A percentile compares a stretch with the other conserved stretches of the same genome.
Evolutionary conservation across 1,140 invertebrate genomes (phyloP).

Genomic region (Amyelois transitella): DNA sequence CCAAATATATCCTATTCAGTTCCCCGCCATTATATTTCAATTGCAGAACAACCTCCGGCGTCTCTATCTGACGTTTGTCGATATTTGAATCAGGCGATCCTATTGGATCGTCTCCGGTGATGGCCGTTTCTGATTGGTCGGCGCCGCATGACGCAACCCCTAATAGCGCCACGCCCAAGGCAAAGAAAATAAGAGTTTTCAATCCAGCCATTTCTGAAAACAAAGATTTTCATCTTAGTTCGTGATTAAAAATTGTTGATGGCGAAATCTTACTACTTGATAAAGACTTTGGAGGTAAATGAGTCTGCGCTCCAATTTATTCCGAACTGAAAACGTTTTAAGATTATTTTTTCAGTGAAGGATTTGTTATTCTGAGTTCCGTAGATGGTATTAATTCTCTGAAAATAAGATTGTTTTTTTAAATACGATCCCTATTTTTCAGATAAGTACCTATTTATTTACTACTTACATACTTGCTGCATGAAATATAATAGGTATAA

Average conservation of each 20-base stretch:
- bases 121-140: conserved; percentile 24
- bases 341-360: too few species aligned
- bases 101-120: conserved; percentile 29
- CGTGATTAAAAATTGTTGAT: not conserved
- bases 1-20: conserved; percentile 61
- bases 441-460: too few species aligned
- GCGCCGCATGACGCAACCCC: conserved; percentile 12
- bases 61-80: conserved; percentile 30
- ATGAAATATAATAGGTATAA: too few species aligned
- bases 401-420: too few species aligned
- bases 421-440: too few species aligned
- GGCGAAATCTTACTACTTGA: conserved; percentile 9
- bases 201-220: conserved; percentile 36
- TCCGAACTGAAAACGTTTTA: not conserved
- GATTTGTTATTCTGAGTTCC: too few species aligned
- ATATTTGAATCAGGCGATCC: conserved; percentile 5
- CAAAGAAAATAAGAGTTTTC: conserved; percentile 33
- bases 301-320: not conserved
- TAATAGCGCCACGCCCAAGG: conserved; percentile 34
- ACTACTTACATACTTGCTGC: too few species aligned
- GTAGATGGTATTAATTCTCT: too few species aligned
- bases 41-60: conserved; percentile 57
- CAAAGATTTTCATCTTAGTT: conserved; percentile 11
- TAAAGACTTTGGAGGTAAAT: not conserved
- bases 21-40: conserved; percentile 58